Evolutionary conservation across 2,888 invertebrate species (phyloP).

Genomic region (Pogonocherus hispidulus): DNA sequence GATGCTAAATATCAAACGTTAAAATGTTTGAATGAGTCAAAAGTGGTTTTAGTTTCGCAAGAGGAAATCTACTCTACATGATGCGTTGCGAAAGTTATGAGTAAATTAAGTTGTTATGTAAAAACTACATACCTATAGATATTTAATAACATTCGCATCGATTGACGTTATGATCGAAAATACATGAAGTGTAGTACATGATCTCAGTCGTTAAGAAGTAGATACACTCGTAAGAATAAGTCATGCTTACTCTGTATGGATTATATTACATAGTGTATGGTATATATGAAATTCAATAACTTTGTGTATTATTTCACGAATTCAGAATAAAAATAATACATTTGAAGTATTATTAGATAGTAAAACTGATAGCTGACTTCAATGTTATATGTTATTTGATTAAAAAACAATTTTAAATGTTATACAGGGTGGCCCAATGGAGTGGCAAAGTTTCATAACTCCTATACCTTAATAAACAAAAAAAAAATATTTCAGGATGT

Average conservation of each 20-base stretch:
- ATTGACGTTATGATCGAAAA: slow-evolving; percentile 16
- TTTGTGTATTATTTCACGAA: too few relatives aligned
- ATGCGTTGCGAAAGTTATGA: neutral
- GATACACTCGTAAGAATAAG: neutral
- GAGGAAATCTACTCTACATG: slow-evolving; percentile 12
- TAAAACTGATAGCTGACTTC: too few relatives aligned
- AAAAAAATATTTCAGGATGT: too few relatives aligned
- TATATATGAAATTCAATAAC: too few relatives aligned
- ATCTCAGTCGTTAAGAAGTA: neutral
- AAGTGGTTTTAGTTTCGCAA: slow-evolving; percentile 3
- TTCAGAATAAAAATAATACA: too few relatives aligned
- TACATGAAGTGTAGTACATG: slow-evolving; percentile 1
- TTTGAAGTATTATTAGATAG: too few relatives aligned
- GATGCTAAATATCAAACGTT: slow-evolving; percentile 25
- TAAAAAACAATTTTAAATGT: too few relatives aligned
- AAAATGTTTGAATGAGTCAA: slow-evolving; percentile 24
- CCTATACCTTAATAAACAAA: too few relatives aligned
- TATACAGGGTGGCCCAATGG: too few relatives aligned
- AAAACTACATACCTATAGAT: slow-evolving; percentile 16
- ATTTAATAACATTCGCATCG: slow-evolving; percentile 15
- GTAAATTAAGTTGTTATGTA: slow-evolving; percentile 26
- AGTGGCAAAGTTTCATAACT: too few relatives aligned
- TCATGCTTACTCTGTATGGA: neutral
- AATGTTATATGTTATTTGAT: too few relatives aligned
- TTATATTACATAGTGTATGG: too few relatives aligned